Evolutionary conservation across 2,797 vertebrate species (phyloP).

Genomic region (Onychomys arenicola): DNA sequence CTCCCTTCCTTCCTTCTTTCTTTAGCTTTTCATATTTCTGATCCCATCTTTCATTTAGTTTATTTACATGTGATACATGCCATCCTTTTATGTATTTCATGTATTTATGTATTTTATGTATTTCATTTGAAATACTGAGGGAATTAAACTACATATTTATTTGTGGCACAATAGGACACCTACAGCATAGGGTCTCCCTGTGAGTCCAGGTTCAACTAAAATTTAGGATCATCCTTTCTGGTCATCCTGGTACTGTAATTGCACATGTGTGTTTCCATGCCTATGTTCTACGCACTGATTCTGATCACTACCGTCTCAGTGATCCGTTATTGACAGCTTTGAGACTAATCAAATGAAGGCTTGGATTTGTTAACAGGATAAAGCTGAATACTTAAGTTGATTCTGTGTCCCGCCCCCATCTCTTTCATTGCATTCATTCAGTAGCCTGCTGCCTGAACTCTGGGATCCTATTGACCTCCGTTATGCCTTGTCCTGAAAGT

Average conservation of each 20-base stretch:
- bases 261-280: rapidly evolving
- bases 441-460: not conserved
- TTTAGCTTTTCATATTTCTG: not conserved
- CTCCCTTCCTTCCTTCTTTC: rapidly evolving
- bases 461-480: not conserved
- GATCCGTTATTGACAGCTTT: not conserved
- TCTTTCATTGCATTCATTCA: not conserved
- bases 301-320: not conserved
- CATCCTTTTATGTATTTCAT: too few species aligned
- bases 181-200: not conserved
- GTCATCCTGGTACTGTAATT: too few species aligned
- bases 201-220: not conserved
- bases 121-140: not conserved
- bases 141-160: not conserved
- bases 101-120: too few species aligned
- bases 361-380: not conserved
- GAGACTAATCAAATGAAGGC: not conserved
- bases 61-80: too few species aligned
- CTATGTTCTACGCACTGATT: not conserved
- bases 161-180: not conserved
- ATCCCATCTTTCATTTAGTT: not conserved
- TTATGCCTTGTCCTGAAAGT: not conserved
- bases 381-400: not conserved
- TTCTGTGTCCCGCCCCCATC: not conserved
- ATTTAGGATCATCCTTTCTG: not conserved